These are phyloP conservation scores for Limnephilus marmoratus DNA, from an alignment of 2,888 invertebrate species.

Conservation along the genomic window DNA sequence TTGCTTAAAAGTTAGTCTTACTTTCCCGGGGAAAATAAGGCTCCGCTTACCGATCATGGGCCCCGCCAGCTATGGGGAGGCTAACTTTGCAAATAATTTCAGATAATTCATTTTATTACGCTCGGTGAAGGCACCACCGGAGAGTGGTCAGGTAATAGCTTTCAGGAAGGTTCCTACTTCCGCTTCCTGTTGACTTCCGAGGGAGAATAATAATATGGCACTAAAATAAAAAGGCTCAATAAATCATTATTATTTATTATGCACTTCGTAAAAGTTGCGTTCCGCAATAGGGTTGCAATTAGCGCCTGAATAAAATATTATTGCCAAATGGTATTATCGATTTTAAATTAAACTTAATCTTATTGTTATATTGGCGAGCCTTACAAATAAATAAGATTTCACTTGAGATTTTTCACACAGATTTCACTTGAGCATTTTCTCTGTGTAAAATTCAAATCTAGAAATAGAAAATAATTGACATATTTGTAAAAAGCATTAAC, in stretches of 20 bases:
- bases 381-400: neutral
- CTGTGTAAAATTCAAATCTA: neutral
- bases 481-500: too few species aligned
- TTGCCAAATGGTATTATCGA: neutral
- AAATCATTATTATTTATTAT: neutral
- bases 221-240: neutral
- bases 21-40: conserved; percentile 23
- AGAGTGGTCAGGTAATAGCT: neutral
- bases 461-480: too few species aligned
- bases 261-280: neutral
- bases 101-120: conserved; percentile 37
- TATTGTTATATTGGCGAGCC: neutral
- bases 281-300: neutral
- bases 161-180: neutral
- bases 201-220: too few species aligned
- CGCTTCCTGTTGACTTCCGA: neutral
- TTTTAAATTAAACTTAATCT: neutral
- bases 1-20: conserved; percentile 47
- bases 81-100: conserved; percentile 24
- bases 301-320: neutral
- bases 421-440: too few species aligned
- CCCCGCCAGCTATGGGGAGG: neutral
- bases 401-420: too few species aligned
- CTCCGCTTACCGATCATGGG: conserved; percentile 4
- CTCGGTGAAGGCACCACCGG: neutral